Conservation (phyloP, 2,113 vertebrate genomes). For the Sula dactylatra region DNA sequence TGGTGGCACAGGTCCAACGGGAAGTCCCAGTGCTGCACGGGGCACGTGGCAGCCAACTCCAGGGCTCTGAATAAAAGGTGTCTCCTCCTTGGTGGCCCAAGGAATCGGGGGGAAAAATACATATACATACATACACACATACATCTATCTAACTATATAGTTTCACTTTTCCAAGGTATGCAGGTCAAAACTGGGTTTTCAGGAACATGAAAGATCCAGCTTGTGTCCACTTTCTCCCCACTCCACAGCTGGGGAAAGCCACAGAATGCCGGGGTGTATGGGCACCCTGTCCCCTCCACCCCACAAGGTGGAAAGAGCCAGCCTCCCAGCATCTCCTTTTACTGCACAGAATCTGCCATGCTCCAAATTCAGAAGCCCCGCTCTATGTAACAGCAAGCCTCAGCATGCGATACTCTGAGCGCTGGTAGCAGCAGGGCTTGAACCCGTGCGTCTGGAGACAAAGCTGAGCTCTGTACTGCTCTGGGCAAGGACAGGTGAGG, state of each 20-base stretch:
- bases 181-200: neutral
- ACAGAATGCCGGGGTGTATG: neutral
- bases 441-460: neutral
- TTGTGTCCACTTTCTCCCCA: neutral
- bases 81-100: neutral
- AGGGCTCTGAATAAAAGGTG: neutral
- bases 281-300: neutral
- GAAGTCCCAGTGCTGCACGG: neutral
- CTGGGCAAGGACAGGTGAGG: neutral
- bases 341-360: neutral
- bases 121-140: rapidly evolving
- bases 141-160: neutral
- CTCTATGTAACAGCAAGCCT: neutral
- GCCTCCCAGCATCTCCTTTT: neutral
- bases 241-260: neutral
- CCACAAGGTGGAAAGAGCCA: neutral
- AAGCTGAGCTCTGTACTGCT: neutral
- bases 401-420: neutral
- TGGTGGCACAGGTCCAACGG: neutral
- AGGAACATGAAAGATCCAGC: neutral
- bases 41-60: neutral
- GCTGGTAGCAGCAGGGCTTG: neutral
- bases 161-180: neutral
- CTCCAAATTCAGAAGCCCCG: neutral
- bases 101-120: neutral